phyloP scores from a whole-genome alignment of 2,888 invertebrate genomes.

The Temnothorax unifasciatus region DNA sequence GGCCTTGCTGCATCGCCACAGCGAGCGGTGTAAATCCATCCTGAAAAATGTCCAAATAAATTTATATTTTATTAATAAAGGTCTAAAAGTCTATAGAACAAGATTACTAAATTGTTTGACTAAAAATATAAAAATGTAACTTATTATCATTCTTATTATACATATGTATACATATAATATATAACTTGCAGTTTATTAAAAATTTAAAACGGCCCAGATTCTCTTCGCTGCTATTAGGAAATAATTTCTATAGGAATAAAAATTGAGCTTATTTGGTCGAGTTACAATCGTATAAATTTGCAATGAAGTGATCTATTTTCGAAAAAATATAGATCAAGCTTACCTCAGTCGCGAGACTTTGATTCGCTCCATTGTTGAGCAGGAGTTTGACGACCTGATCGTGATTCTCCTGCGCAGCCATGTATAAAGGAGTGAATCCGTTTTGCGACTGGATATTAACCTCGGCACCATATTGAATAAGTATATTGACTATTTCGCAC shows the following conservation, averaged over 20 bases:
- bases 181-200: conserved; percentile 2
- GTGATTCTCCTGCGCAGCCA: conserved; percentile 99
- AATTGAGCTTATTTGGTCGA: conserved; percentile 5
- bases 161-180: conserved; percentile 1
- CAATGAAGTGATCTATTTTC: conserved; percentile 10
- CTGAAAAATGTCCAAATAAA: conserved; percentile 80
- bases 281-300: neutral
- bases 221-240: neutral
- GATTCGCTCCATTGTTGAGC: conserved; percentile 97
- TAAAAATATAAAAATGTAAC: neutral
- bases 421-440: conserved; percentile 99
- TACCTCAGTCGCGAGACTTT: conserved; percentile 98
- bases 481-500: conserved; percentile 95
- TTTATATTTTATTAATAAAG: neutral
- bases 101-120: neutral
- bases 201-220: neutral
- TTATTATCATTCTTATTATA: neutral
- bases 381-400: conserved; percentile 97
- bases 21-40: conserved; percentile 99
- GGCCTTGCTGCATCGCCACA: conserved; percentile 99
- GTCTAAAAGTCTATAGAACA: neutral
- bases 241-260: neutral
- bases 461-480: conserved; percentile 96
- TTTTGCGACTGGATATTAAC: conserved; percentile 99
- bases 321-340: conserved; percentile 55